A percentile compares a stretch with the other conserved stretches of the same genome.
phyloP scores from a whole-genome alignment of 2,113 vertebrate species.

The Zootoca vivipara region DNA sequence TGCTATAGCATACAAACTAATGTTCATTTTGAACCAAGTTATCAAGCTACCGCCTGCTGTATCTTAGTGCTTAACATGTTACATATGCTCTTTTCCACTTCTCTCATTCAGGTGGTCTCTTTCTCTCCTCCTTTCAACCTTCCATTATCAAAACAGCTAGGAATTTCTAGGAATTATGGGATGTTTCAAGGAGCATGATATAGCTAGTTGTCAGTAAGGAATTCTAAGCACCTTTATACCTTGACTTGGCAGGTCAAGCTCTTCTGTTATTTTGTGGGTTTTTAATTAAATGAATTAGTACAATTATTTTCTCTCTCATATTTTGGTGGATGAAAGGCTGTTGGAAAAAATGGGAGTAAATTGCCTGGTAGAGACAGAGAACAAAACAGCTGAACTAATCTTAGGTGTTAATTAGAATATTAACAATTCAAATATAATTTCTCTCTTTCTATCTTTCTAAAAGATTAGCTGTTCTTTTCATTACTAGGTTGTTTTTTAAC shows the following conservation, averaged over 20 bases:
- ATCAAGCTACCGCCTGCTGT: background rate
- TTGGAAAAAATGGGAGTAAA: constrained; percentile 21
- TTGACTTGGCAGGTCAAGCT: constrained; percentile 13
- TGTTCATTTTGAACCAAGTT: constrained; percentile 24
- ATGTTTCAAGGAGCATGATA: background rate
- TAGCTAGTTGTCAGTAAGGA: background rate
- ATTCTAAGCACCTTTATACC: background rate
- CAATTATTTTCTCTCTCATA: constrained; percentile 26
- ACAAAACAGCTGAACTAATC: constrained; percentile 3
- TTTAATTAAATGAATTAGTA: constrained; percentile 5
- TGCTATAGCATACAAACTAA: constrained; percentile 8
- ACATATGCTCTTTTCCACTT: background rate
- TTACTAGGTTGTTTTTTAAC: background rate
- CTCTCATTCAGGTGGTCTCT: background rate
- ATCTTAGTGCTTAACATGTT: background rate
- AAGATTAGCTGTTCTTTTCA: constrained; percentile 18
- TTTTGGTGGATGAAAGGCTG: constrained; percentile 38
- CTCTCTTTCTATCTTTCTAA: background rate
- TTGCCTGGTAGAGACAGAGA: background rate
- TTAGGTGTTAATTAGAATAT: constrained; percentile 20
- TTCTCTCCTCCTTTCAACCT: background rate
- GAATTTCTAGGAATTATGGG: background rate
- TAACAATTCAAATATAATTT: constrained; percentile 1
- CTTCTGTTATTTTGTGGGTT: background rate
- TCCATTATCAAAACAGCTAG: background rate